These are phyloP conservation scores for Proteles cristata DNA, from an alignment of 2,113 vertebrate genomes.

Conservation along the genomic window DNA sequence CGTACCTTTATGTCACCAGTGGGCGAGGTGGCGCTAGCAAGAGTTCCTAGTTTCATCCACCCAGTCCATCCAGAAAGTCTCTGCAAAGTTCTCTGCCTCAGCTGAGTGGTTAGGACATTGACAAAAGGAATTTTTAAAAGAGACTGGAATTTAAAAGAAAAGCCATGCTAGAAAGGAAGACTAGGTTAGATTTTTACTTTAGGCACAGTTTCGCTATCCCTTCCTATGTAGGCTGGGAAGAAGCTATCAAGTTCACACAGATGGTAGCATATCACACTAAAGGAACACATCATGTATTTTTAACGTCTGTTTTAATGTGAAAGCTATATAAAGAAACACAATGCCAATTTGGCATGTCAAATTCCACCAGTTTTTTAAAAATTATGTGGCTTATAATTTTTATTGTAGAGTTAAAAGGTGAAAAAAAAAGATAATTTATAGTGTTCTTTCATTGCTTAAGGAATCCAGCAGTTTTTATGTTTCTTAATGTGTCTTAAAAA, in stretches of 20 bases:
- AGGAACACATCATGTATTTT: background rate
- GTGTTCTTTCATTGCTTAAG: background rate
- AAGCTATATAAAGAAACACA: background rate
- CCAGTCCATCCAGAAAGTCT: background rate
- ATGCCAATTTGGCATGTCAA: background rate
- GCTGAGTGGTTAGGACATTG: background rate
- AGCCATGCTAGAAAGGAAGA: background rate
- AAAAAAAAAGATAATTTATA: background rate
- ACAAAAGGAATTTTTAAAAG: background rate
- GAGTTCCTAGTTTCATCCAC: background rate
- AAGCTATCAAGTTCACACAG: background rate
- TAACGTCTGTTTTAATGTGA: background rate
- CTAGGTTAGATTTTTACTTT: slow-evolving; percentile 2
- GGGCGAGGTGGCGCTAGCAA: background rate
- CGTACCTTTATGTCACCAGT: background rate
- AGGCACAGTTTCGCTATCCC: background rate
- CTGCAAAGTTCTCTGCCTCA: background rate
- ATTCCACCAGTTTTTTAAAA: background rate
- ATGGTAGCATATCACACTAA: background rate
- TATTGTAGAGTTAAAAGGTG: background rate
- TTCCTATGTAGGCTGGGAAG: background rate
- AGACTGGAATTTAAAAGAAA: background rate
- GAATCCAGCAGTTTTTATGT: background rate
- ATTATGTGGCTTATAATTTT: background rate
- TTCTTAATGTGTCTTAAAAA: background rate